phyloP scores from a whole-genome alignment of 2,113 vertebrate species.

The Marmota monax region DNA sequence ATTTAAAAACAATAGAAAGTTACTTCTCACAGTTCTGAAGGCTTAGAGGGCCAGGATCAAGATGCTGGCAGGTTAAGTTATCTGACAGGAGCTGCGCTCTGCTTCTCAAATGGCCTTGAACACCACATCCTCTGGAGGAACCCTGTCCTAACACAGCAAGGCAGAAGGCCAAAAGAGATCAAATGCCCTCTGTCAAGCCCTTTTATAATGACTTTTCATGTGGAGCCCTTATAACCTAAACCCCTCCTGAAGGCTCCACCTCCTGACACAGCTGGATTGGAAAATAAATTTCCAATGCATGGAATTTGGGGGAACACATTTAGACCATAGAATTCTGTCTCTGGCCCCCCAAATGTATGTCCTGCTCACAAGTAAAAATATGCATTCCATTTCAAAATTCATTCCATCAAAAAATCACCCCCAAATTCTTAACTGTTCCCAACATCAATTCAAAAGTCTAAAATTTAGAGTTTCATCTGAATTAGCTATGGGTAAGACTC shows the following conservation, averaged over 20 bases:
- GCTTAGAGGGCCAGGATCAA: neutral
- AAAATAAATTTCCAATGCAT: neutral
- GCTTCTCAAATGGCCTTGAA: neutral
- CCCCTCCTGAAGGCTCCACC: too few relatives aligned
- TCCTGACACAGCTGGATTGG: neutral
- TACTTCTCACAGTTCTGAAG: neutral
- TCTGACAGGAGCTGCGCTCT: neutral
- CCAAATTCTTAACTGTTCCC: neutral
- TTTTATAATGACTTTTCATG: neutral
- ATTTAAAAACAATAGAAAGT: neutral
- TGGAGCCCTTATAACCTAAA: neutral
- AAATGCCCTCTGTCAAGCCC: neutral
- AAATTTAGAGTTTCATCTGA: neutral
- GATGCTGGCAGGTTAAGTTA: neutral
- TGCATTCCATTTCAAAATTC: too few relatives aligned
- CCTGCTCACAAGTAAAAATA: too few relatives aligned
- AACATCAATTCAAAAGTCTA: neutral
- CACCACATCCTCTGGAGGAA: neutral
- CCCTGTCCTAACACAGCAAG: neutral
- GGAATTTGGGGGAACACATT: neutral
- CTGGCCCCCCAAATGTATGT: neutral
- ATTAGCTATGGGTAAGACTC: neutral
- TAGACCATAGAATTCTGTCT: neutral
- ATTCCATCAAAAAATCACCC: too few relatives aligned
- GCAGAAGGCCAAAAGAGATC: neutral